A percentile compares a stretch with the other conserved stretches of the same genome.
Conservation (phyloP, 2,797 vertebrate genomes). For the Chelmon rostratus region DNA sequence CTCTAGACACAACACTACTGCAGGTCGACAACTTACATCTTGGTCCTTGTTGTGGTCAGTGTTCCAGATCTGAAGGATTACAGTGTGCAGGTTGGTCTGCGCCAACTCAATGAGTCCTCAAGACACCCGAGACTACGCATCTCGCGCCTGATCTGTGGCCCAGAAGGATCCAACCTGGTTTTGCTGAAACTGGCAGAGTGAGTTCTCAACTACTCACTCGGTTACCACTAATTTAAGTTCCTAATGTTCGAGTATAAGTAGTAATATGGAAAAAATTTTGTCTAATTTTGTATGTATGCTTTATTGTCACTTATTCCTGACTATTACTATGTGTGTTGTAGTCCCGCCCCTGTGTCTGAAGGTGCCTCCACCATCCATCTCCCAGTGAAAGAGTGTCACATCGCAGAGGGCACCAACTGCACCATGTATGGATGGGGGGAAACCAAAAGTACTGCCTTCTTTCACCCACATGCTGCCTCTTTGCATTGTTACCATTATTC, state of each 20-base stretch:
- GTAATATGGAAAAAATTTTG: neutral
- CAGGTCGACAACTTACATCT: conserved; percentile 16
- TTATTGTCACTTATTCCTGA: neutral
- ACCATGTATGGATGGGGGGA: conserved; percentile 99
- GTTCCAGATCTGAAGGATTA: conserved; percentile 94
- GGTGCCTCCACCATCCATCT: conserved; percentile 92
- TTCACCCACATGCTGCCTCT: conserved; percentile 21
- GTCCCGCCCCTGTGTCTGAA: conserved; percentile 85
- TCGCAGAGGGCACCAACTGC: conserved; percentile 93
- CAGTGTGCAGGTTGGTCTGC: conserved; percentile 93
- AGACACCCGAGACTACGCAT: conserved; percentile 89
- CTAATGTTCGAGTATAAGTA: neutral
- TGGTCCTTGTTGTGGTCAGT: conserved; percentile 76
- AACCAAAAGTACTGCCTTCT: conserved; percentile 92
- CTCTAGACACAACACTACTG: neutral
- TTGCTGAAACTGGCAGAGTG: conserved; percentile 93
- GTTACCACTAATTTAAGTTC: neutral
- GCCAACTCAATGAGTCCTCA: conserved; percentile 90
- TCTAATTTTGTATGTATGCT: neutral
- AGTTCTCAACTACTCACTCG: conserved; percentile 48
- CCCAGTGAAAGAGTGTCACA: conserved; percentile 93
- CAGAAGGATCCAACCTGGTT: conserved; percentile 93
- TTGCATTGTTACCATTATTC: neutral
- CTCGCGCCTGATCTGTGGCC: conserved; percentile 94
- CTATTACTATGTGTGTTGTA: conserved; percentile 47